Percentiles rank a stretch among this genome's conserved stretches.
These are phyloP conservation scores for Sesamia nonagrioides DNA, from an alignment of 1,140 invertebrate species.

Conservation along the genomic window DNA sequence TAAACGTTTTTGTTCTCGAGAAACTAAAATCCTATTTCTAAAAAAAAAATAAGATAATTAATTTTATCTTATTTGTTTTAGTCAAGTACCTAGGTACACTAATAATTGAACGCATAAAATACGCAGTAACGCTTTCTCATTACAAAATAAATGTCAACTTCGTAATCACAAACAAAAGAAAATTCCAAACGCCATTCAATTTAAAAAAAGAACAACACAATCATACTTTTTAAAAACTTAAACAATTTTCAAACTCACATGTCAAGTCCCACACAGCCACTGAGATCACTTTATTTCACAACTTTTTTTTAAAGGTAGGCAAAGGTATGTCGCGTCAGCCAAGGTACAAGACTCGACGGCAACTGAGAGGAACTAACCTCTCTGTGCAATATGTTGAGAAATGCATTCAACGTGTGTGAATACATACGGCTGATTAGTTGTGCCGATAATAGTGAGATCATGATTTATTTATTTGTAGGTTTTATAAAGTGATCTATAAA, in stretches of 20 bases:
- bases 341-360: slow-evolving; percentile 53
- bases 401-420: slow-evolving; percentile 59
- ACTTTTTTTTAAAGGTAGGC: slow-evolving; percentile 38
- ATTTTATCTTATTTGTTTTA: too few relatives aligned
- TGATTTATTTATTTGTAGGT: background rate
- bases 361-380: slow-evolving; percentile 67
- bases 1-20: too few relatives aligned
- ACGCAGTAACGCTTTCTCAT: background rate
- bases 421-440: slow-evolving; percentile 40
- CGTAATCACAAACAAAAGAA: background rate
- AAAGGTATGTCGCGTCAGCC: slow-evolving; percentile 45
- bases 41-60: too few relatives aligned
- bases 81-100: background rate
- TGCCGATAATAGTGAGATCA: background rate
- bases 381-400: slow-evolving; percentile 69
- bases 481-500: background rate
- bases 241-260: slow-evolving; percentile 35
- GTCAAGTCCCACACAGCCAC: slow-evolving; percentile 25
- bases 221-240: background rate
- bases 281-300: slow-evolving; percentile 44
- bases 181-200: background rate
- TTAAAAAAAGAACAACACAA: background rate
- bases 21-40: too few relatives aligned
- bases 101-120: background rate
- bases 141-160: background rate